Base-by-base conservation (phyloP, 2,113 vertebrate species). In the Forbesichthys papilliferus region DNA sequence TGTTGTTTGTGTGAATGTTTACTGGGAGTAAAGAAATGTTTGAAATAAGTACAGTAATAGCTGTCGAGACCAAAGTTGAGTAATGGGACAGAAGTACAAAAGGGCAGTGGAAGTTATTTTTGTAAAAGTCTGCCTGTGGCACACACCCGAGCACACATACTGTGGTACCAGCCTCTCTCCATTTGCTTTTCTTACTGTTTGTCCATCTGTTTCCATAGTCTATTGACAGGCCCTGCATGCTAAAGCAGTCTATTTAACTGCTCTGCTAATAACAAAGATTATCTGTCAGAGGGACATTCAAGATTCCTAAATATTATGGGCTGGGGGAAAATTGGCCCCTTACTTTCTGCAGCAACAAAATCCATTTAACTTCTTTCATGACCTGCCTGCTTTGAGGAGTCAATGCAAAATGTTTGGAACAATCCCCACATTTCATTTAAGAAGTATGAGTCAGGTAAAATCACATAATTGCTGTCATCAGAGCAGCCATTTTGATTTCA, bases 391-490 rank as follows among this genome's bases (percentile, higher is more conserved):
- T 71, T 54, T 76, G 68, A 73, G 59, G 59, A 79, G 64, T 36
- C 49, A 12, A 48, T 20, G 11, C 52, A 54, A 69, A n/a, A 51
- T 9, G 9, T 57, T 70, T 48, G 9, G 64, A 72, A 11, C 9
- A 55, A 54, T 71, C 61, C 20, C 20, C 68, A 69, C 57, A 53
- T 65, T 79, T 68, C 67, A 78, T 69, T 63, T 66, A 67, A 0
- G 66, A 57, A 34, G 72, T 48, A 14, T 1, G 9, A 59, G 72
- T 27, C 58, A 56, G 63, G 42, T 18, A 67, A 70, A 75, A 68
- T 74, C 69, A 65, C 76, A 73, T 83, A 84, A 87, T 75, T 82
- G 67, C 80, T 55, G 54, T 56, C 59, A 71, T 73, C 69, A 27
- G 27, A 27, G 68, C 55, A 73, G 56, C 16, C 55, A 66, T 73